These are phyloP conservation scores for Tetragonula carbonaria DNA, from an alignment of 2,888 invertebrate species.

Conservation along the genomic window DNA sequence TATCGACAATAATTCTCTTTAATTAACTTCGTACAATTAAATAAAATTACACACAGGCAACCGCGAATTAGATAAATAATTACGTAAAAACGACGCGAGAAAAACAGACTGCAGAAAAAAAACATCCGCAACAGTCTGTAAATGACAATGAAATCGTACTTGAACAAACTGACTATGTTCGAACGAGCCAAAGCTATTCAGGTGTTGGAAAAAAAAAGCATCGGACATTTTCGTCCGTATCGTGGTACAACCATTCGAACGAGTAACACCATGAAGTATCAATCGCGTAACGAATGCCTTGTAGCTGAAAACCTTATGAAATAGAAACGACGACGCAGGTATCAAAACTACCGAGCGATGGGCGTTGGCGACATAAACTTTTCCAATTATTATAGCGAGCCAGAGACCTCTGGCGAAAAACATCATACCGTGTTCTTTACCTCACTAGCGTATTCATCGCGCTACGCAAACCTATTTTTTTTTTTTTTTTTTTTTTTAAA, in stretches of 20 bases:
- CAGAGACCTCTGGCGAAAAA: constrained; percentile 20
- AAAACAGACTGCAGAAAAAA: too few relatives aligned
- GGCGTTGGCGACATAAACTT: constrained; percentile 16
- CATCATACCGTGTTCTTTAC: background rate
- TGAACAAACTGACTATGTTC: too few relatives aligned
- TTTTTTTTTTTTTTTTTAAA: background rate
- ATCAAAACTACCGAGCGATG: background rate
- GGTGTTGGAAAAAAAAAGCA: too few relatives aligned
- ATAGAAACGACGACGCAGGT: constrained; percentile 12
- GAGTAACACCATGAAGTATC: background rate
- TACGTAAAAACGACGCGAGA: too few relatives aligned
- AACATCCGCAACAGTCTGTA: too few relatives aligned
- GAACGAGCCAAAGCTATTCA: too few relatives aligned
- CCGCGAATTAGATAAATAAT: too few relatives aligned
- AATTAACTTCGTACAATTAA: too few relatives aligned
- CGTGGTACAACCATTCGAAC: background rate
- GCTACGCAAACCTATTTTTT: constrained; percentile 33
- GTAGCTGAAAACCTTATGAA: background rate
- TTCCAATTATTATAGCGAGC: constrained; percentile 29
- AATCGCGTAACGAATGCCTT: background rate
- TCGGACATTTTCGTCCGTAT: too few relatives aligned
- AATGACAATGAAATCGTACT: too few relatives aligned
- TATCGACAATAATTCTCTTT: too few relatives aligned
- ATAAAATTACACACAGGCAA: too few relatives aligned
- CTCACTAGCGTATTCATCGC: constrained; percentile 9